These are phyloP conservation scores for Himalopsyche kuldschensis DNA, from an alignment of 2,888 invertebrate genomes.

Conservation along the genomic window DNA sequence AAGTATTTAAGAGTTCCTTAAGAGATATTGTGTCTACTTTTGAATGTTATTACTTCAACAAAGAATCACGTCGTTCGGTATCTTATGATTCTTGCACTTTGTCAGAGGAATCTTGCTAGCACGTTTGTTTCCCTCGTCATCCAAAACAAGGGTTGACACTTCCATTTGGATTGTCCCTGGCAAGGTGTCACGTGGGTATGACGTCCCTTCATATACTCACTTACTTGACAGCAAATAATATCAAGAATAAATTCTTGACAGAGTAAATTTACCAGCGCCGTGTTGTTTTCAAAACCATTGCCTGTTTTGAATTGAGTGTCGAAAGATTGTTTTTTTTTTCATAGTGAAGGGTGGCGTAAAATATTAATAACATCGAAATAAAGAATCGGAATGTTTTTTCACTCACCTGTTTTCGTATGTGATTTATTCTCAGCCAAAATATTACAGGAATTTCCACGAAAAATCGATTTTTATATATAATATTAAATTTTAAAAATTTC, in stretches of 20 bases:
- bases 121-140: conserved; percentile 33
- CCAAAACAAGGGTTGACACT: conserved; percentile 38
- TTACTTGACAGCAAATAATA: conserved; percentile 11
- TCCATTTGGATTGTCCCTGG: conserved; percentile 37
- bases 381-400: too few relatives aligned
- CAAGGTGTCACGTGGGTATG: conserved; percentile 33
- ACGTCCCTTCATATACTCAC: conserved; percentile 24
- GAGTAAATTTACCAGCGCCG: background rate
- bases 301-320: background rate
- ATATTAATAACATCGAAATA: too few relatives aligned
- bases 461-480: too few relatives aligned
- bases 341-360: too few relatives aligned
- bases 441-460: too few relatives aligned
- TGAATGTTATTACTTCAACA: too few relatives aligned
- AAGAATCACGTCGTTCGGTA: background rate
- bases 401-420: too few relatives aligned
- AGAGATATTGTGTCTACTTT: too few relatives aligned
- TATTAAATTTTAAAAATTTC: too few relatives aligned
- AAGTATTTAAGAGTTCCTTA: background rate
- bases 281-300: background rate
- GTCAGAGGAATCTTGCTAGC: conserved; percentile 16
- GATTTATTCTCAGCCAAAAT: too few relatives aligned
- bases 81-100: conserved; percentile 21
- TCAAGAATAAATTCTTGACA: conserved; percentile 16
- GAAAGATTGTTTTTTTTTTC: background rate